phyloP scores from a whole-genome alignment of 2,113 vertebrate genomes.

The Sphaerodactylus townsendi region DNA sequence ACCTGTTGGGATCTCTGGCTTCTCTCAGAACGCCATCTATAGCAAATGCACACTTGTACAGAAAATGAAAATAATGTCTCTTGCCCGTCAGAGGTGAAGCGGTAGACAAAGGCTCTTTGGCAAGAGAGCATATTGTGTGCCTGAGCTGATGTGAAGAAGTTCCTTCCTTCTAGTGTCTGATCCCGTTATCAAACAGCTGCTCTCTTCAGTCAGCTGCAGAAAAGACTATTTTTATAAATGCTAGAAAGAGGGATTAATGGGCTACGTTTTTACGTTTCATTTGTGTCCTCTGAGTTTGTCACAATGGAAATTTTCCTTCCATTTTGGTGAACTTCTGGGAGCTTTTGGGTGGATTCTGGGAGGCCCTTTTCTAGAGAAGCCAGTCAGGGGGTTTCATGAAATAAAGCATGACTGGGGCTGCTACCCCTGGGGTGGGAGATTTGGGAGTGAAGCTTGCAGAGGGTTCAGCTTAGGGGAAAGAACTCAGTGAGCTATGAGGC shows the following conservation, averaged over 20 bases:
- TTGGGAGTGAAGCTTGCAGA: too few relatives aligned
- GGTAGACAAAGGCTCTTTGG: not conserved
- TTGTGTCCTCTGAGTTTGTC: not conserved
- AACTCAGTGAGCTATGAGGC: too few relatives aligned
- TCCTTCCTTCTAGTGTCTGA: not conserved
- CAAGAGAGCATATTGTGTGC: not conserved
- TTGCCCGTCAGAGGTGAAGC: not conserved
- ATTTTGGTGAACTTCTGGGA: not conserved
- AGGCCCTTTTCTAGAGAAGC: not conserved
- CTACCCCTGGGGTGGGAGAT: too few relatives aligned
- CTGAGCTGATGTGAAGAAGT: not conserved
- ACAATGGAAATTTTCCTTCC: not conserved
- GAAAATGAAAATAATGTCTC: rapidly evolving
- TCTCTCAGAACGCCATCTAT: not conserved
- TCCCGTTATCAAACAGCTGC: conserved; percentile 18
- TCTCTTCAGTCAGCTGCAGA: not conserved
- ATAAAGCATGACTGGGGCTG: not conserved
- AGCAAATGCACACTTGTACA: not conserved
- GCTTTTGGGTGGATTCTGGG: not conserved
- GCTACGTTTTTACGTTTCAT: not conserved
- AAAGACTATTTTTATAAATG: not conserved
- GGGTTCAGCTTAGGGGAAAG: too few relatives aligned
- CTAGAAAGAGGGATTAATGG: not conserved
- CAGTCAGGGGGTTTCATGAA: too few relatives aligned
- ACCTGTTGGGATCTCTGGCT: not conserved